phyloP scores from a whole-genome alignment of 2,113 vertebrate genomes.

The Microtus pennsylvanicus region DNA sequence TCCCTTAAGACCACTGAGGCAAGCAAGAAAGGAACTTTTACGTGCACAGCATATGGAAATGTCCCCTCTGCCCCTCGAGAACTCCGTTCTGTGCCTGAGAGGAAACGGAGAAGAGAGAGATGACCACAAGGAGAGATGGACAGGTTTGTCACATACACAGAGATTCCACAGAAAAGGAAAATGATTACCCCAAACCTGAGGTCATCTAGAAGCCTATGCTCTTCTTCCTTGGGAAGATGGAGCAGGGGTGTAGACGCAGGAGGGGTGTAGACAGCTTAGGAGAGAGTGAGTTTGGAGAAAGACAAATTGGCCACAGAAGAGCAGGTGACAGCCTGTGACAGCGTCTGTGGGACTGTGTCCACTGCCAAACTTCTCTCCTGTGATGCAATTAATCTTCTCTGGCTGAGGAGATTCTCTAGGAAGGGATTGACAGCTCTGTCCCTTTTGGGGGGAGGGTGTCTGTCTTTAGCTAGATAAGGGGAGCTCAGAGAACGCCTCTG shows the following conservation, averaged over 20 bases:
- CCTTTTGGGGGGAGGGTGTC: background rate
- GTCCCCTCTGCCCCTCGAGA: no score
- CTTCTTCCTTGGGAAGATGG: background rate
- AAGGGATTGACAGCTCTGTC: slow-evolving; percentile 24
- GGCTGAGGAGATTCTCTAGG: background rate
- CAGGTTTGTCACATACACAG: background rate
- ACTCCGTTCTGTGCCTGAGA: no score
- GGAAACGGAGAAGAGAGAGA: no score
- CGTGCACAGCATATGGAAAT: no score
- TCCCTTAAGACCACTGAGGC: no score
- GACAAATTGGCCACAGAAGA: background rate
- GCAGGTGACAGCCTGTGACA: background rate
- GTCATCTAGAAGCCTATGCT: background rate
- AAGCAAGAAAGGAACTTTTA: no score
- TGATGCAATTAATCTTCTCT: slow-evolving; percentile 31
- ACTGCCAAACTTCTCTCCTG: background rate
- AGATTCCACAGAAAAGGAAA: background rate
- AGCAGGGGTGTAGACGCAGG: background rate
- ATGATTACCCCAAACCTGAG: no score
- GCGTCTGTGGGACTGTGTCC: background rate
- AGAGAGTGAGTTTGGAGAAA: background rate
- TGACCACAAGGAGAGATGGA: background rate
- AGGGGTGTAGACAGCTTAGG: background rate
- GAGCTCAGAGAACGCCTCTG: background rate
- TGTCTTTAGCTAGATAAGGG: background rate